Percentiles rank a stretch among this genome's conserved stretches.
Conservation (phyloP, 2,113 vertebrate genomes). For the Conger conger region DNA sequence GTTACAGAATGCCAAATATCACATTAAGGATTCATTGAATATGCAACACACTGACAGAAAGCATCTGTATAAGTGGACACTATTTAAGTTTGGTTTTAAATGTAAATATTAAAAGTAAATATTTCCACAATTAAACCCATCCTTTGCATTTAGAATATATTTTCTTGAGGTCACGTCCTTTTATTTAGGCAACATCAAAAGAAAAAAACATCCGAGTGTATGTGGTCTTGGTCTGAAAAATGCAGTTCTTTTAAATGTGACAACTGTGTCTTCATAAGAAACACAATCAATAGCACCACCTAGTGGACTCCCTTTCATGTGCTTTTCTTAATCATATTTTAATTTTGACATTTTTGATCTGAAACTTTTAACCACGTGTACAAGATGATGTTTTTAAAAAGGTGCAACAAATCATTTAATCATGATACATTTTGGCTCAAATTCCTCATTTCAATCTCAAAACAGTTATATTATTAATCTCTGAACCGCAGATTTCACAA, state of each 20-base stretch:
- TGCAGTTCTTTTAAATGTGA: no score
- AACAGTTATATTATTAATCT: background rate
- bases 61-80: background rate
- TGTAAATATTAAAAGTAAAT: background rate
- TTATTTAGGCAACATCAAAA: background rate
- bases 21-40: background rate
- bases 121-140: background rate
- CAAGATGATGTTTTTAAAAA: background rate
- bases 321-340: background rate
- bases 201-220: background rate
- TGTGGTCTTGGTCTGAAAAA: background rate
- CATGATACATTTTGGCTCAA: background rate
- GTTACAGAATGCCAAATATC: background rate
- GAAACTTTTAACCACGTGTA: background rate
- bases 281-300: slow-evolving; percentile 22
- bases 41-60: background rate
- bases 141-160: background rate
- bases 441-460: background rate
- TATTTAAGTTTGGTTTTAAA: background rate
- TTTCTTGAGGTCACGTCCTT: background rate
- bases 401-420: background rate
- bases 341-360: background rate
- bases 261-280: no score
- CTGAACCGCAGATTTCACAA: background rate
- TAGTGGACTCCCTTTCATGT: slow-evolving; percentile 18